Conservation (phyloP, 1,140 invertebrate genomes). For the Grapholita molesta region DNA sequence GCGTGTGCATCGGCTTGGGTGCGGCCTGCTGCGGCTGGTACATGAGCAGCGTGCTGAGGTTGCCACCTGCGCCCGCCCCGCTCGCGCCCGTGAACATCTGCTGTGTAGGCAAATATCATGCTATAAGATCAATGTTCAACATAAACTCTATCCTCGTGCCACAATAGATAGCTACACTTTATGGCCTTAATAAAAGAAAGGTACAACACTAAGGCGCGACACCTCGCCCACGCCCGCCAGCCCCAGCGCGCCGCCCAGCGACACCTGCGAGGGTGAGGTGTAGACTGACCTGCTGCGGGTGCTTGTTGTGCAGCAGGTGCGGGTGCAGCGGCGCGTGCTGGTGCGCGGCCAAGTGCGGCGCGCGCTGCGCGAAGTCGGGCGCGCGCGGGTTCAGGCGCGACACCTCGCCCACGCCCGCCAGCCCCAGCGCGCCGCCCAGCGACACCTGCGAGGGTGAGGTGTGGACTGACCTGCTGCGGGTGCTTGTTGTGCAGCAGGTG, state of each 20-base stretch:
- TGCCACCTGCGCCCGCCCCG: constrained; percentile 43
- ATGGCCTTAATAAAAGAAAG: too few species aligned
- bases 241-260: constrained; percentile 60
- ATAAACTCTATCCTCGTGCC: too few species aligned
- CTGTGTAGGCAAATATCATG: constrained; percentile 39
- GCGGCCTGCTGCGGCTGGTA: constrained; percentile 46
- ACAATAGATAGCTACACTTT: too few species aligned
- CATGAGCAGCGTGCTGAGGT: constrained; percentile 70
- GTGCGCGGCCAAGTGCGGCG: constrained; percentile 70
- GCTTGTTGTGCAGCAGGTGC: constrained; percentile 66
- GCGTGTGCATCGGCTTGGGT: constrained; percentile 74
- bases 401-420: constrained; percentile 73
- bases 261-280: constrained; percentile 26
- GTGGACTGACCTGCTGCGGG: constrained; percentile 56
- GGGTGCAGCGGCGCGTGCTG: constrained; percentile 65
- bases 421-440: constrained; percentile 64
- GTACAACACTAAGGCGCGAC: constrained; percentile 85
- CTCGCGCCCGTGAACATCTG: constrained; percentile 58
- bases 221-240: constrained; percentile 72
- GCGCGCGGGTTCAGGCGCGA: constrained; percentile 93
- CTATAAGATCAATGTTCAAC: constrained; percentile 44
- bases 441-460: too few species aligned
- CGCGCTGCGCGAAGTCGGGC: constrained; percentile 84
- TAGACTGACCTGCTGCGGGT: constrained; percentile 48
- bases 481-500: constrained; percentile 67